These are phyloP conservation scores for Melanotaenia maccullochi DNA, from an alignment of 2,797 vertebrate species.

Conservation along the genomic window DNA sequence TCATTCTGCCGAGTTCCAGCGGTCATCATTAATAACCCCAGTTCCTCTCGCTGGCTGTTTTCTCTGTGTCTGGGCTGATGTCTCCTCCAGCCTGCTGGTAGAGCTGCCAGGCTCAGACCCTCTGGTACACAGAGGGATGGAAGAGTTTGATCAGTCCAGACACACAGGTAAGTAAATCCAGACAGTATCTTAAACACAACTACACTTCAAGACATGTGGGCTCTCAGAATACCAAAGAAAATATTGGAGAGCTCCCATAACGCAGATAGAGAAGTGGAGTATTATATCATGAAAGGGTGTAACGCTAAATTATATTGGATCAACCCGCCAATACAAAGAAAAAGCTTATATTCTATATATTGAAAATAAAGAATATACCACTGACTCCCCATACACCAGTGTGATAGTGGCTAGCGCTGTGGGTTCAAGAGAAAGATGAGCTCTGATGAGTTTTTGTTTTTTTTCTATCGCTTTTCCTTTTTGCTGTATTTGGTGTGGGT, in stretches of 20 bases:
- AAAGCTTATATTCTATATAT: too few relatives aligned
- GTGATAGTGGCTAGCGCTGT: too few relatives aligned
- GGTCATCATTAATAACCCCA: slow-evolving; percentile 75
- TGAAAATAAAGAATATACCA: too few relatives aligned
- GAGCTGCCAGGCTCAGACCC: slow-evolving; percentile 49
- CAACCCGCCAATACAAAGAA: too few relatives aligned
- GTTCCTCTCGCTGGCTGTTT: slow-evolving; percentile 52
- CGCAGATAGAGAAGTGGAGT: not conserved
- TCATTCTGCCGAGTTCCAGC: slow-evolving; percentile 61
- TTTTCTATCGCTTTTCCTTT: too few relatives aligned
- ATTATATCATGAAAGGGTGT: too few relatives aligned
- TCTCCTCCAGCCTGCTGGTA: slow-evolving; percentile 62
- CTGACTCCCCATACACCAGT: too few relatives aligned
- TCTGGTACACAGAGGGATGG: slow-evolving; percentile 49
- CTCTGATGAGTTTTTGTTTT: too few relatives aligned
- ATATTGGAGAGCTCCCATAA: not conserved
- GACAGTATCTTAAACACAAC: slow-evolving; percentile 25
- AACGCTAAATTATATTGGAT: too few relatives aligned
- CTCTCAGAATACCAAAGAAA: slow-evolving; percentile 27
- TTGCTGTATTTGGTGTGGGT: too few relatives aligned
- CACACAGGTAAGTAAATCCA: slow-evolving; percentile 33
- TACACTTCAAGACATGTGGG: slow-evolving; percentile 29
- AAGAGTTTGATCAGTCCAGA: slow-evolving; percentile 58
- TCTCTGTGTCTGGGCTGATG: slow-evolving; percentile 62
- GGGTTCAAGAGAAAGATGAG: too few relatives aligned